Conservation (phyloP, 2,888 invertebrate genomes). For the Chorisops tibialis region DNA sequence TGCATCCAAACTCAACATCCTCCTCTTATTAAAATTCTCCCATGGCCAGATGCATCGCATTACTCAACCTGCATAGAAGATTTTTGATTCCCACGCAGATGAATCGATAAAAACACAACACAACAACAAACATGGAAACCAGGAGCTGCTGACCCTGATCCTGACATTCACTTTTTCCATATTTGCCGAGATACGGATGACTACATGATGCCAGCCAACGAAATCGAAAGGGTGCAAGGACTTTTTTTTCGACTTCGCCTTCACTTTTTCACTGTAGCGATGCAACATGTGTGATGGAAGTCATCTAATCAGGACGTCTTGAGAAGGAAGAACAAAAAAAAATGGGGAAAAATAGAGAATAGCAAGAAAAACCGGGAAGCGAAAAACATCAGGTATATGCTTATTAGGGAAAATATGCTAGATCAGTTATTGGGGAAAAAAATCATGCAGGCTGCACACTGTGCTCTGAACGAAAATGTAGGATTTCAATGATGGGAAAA, state of each 20-base stretch:
- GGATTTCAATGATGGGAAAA: too few species aligned
- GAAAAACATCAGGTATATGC: too few species aligned
- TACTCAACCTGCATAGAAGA: conserved; percentile 14
- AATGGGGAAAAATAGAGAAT: background rate
- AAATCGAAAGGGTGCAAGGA: conserved; percentile 18
- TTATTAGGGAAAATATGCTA: too few species aligned
- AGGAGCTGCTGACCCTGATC: background rate
- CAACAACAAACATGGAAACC: background rate
- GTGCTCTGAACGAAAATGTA: too few species aligned
- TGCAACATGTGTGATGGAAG: conserved; percentile 19
- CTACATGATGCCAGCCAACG: background rate
- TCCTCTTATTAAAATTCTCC: conserved; percentile 12
- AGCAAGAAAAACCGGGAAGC: too few species aligned
- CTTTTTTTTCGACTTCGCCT: background rate
- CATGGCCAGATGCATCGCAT: conserved; percentile 5
- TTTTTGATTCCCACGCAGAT: conserved; percentile 26
- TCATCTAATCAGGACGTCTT: conserved; percentile 13
- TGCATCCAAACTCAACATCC: conserved; percentile 4
- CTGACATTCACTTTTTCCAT: conserved; percentile 13
- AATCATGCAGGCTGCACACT: too few species aligned
- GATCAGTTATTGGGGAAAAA: too few species aligned
- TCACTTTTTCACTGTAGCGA: conserved; percentile 1
- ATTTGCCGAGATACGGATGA: background rate
- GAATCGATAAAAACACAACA: background rate
- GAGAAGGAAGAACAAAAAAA: background rate